Evolutionary conservation across 2,888 invertebrate genomes (phyloP).

Genomic region (Mactromeris polynyma): DNA sequence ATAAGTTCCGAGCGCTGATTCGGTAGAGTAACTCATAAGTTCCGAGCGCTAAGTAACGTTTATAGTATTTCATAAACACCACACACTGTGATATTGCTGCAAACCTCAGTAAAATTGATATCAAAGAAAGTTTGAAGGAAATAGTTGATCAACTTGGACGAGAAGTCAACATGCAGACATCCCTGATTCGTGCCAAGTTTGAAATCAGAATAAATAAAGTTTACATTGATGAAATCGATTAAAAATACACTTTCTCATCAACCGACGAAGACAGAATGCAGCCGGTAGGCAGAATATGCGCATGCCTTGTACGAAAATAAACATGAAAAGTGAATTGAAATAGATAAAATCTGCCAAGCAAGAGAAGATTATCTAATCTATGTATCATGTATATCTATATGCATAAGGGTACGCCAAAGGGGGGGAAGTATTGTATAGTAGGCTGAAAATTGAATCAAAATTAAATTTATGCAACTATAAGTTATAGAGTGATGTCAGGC

Average conservation of each 20-base stretch:
- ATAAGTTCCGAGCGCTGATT: too few species aligned
- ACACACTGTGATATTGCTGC: too few species aligned
- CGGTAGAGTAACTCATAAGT: too few species aligned
- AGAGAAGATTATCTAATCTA: background rate
- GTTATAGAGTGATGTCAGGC: too few species aligned
- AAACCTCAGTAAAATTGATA: too few species aligned
- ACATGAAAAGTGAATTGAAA: conserved; percentile 11
- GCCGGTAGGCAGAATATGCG: background rate
- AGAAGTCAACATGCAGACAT: background rate
- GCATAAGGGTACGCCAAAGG: background rate
- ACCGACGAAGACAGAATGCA: background rate
- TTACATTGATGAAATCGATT: background rate
- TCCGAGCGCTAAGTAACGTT: too few species aligned
- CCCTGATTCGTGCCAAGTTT: background rate
- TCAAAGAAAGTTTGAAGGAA: too few species aligned
- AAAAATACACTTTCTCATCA: background rate
- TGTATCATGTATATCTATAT: background rate
- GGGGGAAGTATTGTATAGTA: background rate
- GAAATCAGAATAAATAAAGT: background rate
- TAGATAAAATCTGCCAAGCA: background rate
- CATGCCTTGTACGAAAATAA: background rate
- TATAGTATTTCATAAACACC: too few species aligned
- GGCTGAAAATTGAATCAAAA: background rate
- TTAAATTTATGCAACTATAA: background rate
- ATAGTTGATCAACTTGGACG: background rate